Evolutionary conservation across 2,888 invertebrate genomes (phyloP).

Genomic region (Tipula confusa): DNA sequence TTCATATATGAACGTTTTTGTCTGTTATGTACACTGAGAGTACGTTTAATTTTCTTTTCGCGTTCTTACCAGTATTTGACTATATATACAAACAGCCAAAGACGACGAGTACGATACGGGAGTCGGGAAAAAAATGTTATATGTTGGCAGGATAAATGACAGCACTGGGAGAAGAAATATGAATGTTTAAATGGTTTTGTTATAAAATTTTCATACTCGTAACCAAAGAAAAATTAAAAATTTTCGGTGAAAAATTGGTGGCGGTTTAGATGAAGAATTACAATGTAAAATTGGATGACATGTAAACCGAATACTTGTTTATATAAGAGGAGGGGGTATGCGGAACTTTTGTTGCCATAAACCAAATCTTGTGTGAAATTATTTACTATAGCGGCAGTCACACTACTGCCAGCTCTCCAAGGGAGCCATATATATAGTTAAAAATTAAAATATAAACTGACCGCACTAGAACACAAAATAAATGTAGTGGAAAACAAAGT

Average conservation of each 20-base stretch:
- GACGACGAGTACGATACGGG: background rate
- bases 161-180: conserved; percentile 1
- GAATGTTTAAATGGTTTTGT: background rate
- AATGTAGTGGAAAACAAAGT: background rate
- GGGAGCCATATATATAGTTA: background rate
- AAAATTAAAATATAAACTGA: background rate
- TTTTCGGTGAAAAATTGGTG: background rate
- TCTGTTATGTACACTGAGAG: background rate
- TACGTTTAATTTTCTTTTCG: conserved; percentile 12
- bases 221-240: conserved; percentile 20
- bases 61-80: background rate
- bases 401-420: background rate
- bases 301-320: background rate
- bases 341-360: background rate
- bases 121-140: background rate
- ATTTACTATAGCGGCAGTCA: background rate
- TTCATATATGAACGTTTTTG: conserved; percentile 25
- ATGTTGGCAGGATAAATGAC: conserved; percentile 5
- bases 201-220: background rate
- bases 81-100: background rate
- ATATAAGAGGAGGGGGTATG: background rate
- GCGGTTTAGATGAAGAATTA: conserved; percentile 25
- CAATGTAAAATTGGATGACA: conserved; percentile 3
- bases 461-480: background rate
- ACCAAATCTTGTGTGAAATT: background rate